Percentiles rank a stretch among this genome's conserved stretches.
These are phyloP conservation scores for Drosophila imparisetae DNA, from an alignment of 2,888 invertebrate species.

Conservation along the genomic window DNA sequence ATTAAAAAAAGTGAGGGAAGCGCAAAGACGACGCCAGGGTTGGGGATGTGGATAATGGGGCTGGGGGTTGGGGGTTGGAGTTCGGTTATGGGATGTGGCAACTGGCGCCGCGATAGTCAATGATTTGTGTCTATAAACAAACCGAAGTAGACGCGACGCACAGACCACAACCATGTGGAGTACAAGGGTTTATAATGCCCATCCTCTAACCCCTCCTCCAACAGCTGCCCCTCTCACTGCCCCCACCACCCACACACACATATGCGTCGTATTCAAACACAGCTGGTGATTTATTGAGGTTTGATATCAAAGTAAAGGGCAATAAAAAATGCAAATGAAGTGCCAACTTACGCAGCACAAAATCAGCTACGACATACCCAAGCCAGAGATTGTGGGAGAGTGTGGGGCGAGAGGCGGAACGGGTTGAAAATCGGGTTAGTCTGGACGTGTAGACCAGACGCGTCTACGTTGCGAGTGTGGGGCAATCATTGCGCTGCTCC, in stretches of 20 bases:
- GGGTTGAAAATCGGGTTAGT: conserved; percentile 35
- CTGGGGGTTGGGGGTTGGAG: conserved; percentile 10
- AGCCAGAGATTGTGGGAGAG: background rate
- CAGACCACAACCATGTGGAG: conserved; percentile 66
- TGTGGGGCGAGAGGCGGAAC: background rate
- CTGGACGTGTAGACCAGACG: conserved; percentile 37
- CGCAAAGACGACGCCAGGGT: conserved; percentile 12
- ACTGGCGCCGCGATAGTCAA: conserved; percentile 76
- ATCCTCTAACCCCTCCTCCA: conserved; percentile 1
- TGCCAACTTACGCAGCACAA: conserved; percentile 78
- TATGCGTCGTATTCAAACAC: conserved; percentile 62
- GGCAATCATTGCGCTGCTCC: conserved; percentile 62
- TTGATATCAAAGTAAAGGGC: conserved; percentile 80
- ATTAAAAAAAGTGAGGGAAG: conserved; percentile 56
- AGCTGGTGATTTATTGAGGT: conserved; percentile 82
- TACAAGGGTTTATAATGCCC: conserved; percentile 52
- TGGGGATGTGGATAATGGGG: background rate
- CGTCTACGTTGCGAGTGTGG: conserved; percentile 26
- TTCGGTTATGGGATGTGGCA: conserved; percentile 17
- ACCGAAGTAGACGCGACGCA: conserved; percentile 39
- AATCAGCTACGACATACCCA: conserved; percentile 41
- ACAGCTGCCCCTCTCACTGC: background rate
- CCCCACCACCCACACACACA: conserved; percentile 22
- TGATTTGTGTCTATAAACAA: conserved; percentile 76
- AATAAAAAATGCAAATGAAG: conserved; percentile 83